Evolutionary conservation across 2,113 vertebrate species (phyloP), one percentile per base, ranked within the genome.

Genomic region (Centropus bengalensis): DNA sequence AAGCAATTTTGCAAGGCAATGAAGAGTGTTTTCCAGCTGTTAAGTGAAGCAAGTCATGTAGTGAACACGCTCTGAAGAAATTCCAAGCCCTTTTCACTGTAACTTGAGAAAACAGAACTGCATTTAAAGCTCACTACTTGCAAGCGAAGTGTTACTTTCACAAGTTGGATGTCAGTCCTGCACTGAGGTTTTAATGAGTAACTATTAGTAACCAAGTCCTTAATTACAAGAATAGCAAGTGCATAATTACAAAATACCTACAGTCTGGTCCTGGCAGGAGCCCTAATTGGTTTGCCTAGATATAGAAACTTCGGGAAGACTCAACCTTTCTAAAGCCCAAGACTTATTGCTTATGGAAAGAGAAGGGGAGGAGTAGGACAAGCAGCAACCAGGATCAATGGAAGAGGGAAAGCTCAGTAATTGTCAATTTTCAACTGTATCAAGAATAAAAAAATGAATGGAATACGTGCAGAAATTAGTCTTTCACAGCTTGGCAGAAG

Each of bases 201-300:
- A 42, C 42, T 78, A 21, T 10, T 5, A 20, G 56, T 67, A 32
- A 52, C 20, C 18, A 58, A 62, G 38, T 15, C 21, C 38, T 59
- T 49, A 40, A 36, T n/a, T 63, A 63, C 13, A 91, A 49, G 7
- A 79, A 32, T 12, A 56, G 10, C 6, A 28, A 0, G 0, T 12
- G 4, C 27, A 13, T 58, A 32, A 80, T 58, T 62, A 64, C 3
- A 6, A 81, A 62, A 90, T 88, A 24, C 4, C 7, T 36, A 49
- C 12, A 12, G 8, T 59, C 89, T 30, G 21, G 9, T 66, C 67
- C 51, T 49, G 22, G 77, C 22, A 79, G 74, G 93, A 85, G 36
- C 15, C 15, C 15, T 47, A 2, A 26, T 42, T 69, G 44, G 12
- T 45, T 76, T 51, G 49, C 32, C 26, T 22, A 68, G 9, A 44